Evolutionary conservation across 2,888 invertebrate genomes (phyloP), one percentile per base, ranked within the genome.

Genomic region (Biston stratarius): DNA sequence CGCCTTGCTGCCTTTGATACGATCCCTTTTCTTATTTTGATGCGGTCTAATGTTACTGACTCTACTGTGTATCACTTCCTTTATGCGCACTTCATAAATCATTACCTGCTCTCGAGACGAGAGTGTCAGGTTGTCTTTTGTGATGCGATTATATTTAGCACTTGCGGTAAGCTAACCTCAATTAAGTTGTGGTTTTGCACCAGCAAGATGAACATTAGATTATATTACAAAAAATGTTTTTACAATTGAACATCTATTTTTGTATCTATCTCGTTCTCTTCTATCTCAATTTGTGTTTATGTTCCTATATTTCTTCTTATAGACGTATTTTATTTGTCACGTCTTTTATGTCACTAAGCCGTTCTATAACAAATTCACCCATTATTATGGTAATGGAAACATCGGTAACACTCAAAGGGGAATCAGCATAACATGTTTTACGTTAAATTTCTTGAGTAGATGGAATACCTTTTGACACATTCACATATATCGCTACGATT

Each of bases 1-100:
- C 83, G 88, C 87, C 91, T 91, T 91, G 78, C 87, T 88, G 92
- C 92, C 91, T 92, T 92, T 92, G 91, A 92, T 91, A 90, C 85
- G 81, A 87, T 84, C 90, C 93, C 91, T 90, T 82, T 91, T 91
- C 92, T 90, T 91, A 90, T 91, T 90, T 90, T 88, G 88, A 90
- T 89, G 90, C 84, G 89, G 89, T 88, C 85, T 89, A 86, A 90
- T 88, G 90, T 88, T 85, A 83, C 86, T 83, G 83, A 83, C 83
- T 84, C 80, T 74, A 77, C 80, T 77, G 82, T 86, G 89, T 90
- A 88, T 91, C 87, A 87, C 77, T 81, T 75, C 85, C 82, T 86
- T 85, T 84, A 83, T 84, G 81, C 77, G 78, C 78, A 80, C 82
- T 88, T 84, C 88, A 89, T 92, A 92, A 92, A 93, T 93, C 92